phyloP scores from a whole-genome alignment of 2,888 invertebrate species.

The Drosophila atripex region DNA sequence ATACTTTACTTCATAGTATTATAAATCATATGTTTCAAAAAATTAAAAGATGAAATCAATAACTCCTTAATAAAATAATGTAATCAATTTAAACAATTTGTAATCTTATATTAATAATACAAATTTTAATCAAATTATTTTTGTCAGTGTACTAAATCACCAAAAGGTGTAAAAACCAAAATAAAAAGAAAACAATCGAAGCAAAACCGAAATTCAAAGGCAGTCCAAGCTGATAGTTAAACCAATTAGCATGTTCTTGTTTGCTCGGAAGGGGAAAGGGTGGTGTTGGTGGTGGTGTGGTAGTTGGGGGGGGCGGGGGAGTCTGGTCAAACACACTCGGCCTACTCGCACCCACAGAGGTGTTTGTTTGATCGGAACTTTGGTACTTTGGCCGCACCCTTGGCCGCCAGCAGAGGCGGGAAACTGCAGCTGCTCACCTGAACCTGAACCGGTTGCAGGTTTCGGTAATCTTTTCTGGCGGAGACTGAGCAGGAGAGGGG shows the following conservation, averaged over 20 bases:
- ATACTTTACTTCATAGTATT: too few relatives aligned
- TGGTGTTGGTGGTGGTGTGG: background rate
- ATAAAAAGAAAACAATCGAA: constrained; percentile 21
- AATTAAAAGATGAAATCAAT: too few relatives aligned
- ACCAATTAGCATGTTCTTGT: constrained; percentile 71
- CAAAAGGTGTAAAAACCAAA: constrained; percentile 11
- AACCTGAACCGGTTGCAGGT: constrained; percentile 32
- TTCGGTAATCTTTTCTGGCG: too few relatives aligned
- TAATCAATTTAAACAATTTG: too few relatives aligned
- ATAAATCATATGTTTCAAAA: too few relatives aligned
- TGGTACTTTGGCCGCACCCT: constrained; percentile 43
- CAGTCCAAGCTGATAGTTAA: constrained; percentile 61
- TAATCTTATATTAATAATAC: background rate
- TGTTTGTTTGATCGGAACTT: constrained; percentile 41
- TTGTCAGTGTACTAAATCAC: constrained; percentile 9
- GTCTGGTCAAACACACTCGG: constrained; percentile 10
- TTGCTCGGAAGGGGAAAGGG: constrained; percentile 11
- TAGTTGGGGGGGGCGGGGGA: background rate
- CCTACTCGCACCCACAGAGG: constrained; percentile 44
- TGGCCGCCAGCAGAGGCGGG: constrained; percentile 9
- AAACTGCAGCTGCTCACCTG: constrained; percentile 34
- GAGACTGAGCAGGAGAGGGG: too few relatives aligned
- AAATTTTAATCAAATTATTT: background rate
- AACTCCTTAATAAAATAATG: too few relatives aligned
- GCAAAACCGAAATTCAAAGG: constrained; percentile 49